These are phyloP conservation scores for Allolobophora icterica DNA, from an alignment of 2,888 invertebrate genomes.

Conservation along the genomic window DNA sequence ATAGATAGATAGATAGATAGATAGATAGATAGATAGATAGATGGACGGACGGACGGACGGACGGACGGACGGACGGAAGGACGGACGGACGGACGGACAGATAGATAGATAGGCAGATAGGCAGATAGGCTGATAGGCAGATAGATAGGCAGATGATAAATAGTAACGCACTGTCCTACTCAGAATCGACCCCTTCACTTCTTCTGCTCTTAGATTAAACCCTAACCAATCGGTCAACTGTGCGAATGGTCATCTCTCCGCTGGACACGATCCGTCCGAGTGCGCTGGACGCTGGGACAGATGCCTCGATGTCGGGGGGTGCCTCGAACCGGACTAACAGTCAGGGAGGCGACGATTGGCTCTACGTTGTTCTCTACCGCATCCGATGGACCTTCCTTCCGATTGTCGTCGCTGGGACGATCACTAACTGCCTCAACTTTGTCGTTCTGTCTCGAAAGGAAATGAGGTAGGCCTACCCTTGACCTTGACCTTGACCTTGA, in stretches of 20 bases:
- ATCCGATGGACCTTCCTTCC: constrained; percentile 46
- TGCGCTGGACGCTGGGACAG: background rate
- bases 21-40: too few relatives aligned
- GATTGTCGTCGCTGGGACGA: constrained; percentile 43
- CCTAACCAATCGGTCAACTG: background rate
- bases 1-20: too few relatives aligned
- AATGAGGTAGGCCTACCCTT: constrained; percentile 37
- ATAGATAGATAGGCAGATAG: too few relatives aligned
- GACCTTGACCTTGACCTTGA: too few relatives aligned
- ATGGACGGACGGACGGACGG: too few relatives aligned
- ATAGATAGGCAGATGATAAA: too few relatives aligned
- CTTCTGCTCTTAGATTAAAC: background rate
- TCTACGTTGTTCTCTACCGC: constrained; percentile 34
- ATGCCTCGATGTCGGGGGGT: background rate
- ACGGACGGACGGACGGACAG: too few relatives aligned
- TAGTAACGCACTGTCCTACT: too few relatives aligned
- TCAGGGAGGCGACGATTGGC: constrained; percentile 27
- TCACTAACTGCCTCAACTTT: constrained; percentile 47
- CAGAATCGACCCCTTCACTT: background rate
- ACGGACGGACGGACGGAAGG: too few relatives aligned
- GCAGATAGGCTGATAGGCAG: too few relatives aligned
- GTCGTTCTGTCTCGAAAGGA: constrained; percentile 40
- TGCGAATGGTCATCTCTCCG: background rate
- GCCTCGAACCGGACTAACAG: too few relatives aligned
- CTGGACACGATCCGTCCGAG: background rate